Evolutionary conservation across 2,888 invertebrate species (phyloP).

Genomic region (Amitus sp.): DNA sequence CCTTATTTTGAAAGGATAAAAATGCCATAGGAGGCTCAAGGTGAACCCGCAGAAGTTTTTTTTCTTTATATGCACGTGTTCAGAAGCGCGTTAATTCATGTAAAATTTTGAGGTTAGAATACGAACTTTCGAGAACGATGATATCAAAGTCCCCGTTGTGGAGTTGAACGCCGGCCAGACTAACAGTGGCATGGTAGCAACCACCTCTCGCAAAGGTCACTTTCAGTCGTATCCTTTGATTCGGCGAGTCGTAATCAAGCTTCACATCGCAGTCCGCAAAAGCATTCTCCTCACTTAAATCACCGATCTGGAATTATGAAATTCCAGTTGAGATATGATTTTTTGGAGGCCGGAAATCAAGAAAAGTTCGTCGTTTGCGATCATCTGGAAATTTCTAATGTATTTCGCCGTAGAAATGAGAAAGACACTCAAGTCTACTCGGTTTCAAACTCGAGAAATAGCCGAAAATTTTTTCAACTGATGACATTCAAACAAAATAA

Average conservation of each 20-base stretch:
- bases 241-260: slow-evolving; percentile 81
- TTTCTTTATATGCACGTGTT: no score
- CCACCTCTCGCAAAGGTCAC: slow-evolving; percentile 83
- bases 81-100: no score
- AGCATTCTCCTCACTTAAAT: slow-evolving; percentile 68
- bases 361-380: no score
- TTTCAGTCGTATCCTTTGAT: slow-evolving; percentile 80
- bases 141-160: slow-evolving; percentile 93
- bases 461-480: no score
- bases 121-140: slow-evolving; percentile 85
- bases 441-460: no score
- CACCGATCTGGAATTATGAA: slow-evolving; percentile 73
- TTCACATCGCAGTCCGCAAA: slow-evolving; percentile 68
- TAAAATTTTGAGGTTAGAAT: not conserved
- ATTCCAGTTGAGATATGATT: not conserved
- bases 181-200: slow-evolving; percentile 83
- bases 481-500: no score
- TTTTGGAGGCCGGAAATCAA: not conserved
- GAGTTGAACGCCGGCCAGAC: slow-evolving; percentile 78
- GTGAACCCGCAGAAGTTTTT: no score
- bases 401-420: no score
- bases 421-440: no score
- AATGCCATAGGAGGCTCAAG: no score
- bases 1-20: no score
- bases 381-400: no score